These are phyloP conservation scores for Bufotes viridis DNA, from an alignment of 2,797 vertebrate species.

Conservation along the genomic window DNA sequence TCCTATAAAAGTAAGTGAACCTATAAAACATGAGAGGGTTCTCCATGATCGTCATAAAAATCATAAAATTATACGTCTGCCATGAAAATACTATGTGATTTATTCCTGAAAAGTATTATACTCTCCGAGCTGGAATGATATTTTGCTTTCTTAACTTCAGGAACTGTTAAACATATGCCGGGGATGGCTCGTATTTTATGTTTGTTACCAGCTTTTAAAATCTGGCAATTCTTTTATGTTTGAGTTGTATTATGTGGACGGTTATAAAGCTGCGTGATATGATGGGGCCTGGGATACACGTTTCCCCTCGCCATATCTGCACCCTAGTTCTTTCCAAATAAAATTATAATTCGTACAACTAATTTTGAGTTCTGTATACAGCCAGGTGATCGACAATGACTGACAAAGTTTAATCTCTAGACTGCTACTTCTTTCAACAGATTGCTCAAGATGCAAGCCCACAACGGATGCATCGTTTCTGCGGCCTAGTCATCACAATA, in stretches of 20 bases:
- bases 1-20: slow-evolving; percentile 62
- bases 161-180: slow-evolving; percentile 68
- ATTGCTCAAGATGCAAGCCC: neutral
- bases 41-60: slow-evolving; percentile 77
- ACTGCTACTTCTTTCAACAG: neutral
- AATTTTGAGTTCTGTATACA: neutral
- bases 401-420: neutral
- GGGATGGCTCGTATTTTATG: slow-evolving; percentile 66
- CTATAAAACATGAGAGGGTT: slow-evolving; percentile 79
- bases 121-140: slow-evolving; percentile 65
- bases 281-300: neutral
- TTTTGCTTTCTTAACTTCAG: slow-evolving; percentile 69
- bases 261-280: neutral
- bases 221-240: slow-evolving; percentile 44
- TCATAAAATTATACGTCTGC: slow-evolving; percentile 78
- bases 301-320: neutral
- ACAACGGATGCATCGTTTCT: neutral
- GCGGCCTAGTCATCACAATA: neutral
- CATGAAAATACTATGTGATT: slow-evolving; percentile 78
- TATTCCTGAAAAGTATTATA: slow-evolving; percentile 75
- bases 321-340: neutral
- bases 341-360: neutral
- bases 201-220: slow-evolving; percentile 67
- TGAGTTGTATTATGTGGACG: slow-evolving; percentile 15
- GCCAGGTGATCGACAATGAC: neutral